These are phyloP conservation scores for Aethes cnicana DNA, from an alignment of 2,888 invertebrate genomes.

Conservation along the genomic window DNA sequence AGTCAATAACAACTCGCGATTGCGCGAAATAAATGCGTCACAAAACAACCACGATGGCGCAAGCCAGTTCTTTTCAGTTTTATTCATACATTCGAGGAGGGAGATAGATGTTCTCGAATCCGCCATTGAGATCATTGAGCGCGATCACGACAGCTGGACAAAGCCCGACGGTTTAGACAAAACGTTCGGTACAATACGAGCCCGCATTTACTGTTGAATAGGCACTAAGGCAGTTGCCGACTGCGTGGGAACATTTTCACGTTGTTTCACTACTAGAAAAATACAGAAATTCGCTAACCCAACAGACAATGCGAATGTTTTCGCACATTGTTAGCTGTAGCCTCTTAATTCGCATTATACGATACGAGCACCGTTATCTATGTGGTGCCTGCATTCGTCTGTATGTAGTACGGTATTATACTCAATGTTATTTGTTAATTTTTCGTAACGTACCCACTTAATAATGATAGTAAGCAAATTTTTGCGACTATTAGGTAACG, in stretches of 20 bases:
- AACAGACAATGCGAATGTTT: constrained; percentile 49
- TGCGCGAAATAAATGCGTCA: constrained; percentile 14
- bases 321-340: constrained; percentile 41
- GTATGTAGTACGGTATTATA: too few relatives aligned
- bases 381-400: constrained; percentile 15
- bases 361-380: constrained; percentile 35
- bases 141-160: constrained; percentile 52
- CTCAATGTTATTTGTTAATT: too few relatives aligned
- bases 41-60: constrained; percentile 20
- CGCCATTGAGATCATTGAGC: constrained; percentile 50
- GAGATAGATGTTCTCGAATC: constrained; percentile 48
- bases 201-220: constrained; percentile 54
- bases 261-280: constrained; percentile 56
- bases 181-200: constrained; percentile 48
- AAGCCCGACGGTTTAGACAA: constrained; percentile 58
- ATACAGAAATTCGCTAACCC: constrained; percentile 53
- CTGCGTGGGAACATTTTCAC: constrained; percentile 63
- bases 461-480: too few relatives aligned
- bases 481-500: too few relatives aligned
- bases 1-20: constrained; percentile 17
- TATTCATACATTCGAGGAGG: constrained; percentile 34
- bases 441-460: too few relatives aligned
- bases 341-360: constrained; percentile 36
- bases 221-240: constrained; percentile 45
- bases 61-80: constrained; percentile 16